phyloP scores from a whole-genome alignment of 1,140 invertebrate genomes.

The Vanessa atalanta region DNA sequence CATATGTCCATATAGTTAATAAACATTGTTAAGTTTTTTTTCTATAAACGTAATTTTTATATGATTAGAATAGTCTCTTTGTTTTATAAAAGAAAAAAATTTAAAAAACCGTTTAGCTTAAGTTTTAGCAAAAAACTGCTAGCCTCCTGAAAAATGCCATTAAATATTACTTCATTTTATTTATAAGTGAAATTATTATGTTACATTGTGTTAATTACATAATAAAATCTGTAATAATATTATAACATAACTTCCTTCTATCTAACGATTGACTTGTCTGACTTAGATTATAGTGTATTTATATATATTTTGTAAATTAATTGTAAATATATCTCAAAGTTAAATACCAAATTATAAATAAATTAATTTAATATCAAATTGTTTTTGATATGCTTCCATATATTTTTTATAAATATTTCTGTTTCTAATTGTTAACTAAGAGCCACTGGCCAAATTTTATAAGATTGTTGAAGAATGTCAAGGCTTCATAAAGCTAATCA shows the following conservation, averaged over 20 bases:
- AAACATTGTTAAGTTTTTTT: constrained; percentile 9
- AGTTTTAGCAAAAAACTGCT: background rate
- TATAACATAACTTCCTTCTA: constrained; percentile 4
- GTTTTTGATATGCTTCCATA: background rate
- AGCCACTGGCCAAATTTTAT: too few relatives aligned
- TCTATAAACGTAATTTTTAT: background rate
- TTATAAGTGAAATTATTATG: background rate
- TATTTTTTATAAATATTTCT: background rate
- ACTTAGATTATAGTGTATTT: constrained; percentile 16
- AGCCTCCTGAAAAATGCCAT: constrained; percentile 1
- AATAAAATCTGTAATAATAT: background rate
- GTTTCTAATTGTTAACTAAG: too few relatives aligned
- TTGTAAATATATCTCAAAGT: constrained; percentile 58
- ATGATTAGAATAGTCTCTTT: background rate
- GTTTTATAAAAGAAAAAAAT: background rate
- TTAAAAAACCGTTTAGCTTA: background rate
- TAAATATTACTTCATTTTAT: background rate
- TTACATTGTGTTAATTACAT: background rate
- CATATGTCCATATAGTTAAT: background rate
- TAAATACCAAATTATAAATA: constrained; percentile 51
- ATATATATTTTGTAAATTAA: constrained; percentile 39
- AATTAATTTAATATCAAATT: constrained; percentile 31
- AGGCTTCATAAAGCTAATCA: too few relatives aligned
- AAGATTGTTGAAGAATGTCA: too few relatives aligned
- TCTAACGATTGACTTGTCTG: background rate